These are phyloP conservation scores for Heliconius himera DNA, from an alignment of 1,140 invertebrate species.

Conservation along the genomic window DNA sequence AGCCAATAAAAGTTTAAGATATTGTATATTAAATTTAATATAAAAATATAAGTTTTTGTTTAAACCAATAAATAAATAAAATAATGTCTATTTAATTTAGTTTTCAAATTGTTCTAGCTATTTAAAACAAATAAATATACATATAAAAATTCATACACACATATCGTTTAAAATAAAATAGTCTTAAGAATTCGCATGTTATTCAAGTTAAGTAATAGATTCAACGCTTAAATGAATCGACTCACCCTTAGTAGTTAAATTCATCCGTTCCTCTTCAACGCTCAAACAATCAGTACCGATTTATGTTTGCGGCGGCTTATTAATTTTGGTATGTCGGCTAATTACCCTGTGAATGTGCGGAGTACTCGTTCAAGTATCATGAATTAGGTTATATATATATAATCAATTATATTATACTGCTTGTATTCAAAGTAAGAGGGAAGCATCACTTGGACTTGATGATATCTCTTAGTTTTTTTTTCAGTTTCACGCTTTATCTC, in stretches of 20 bases:
- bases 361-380: constrained; percentile 70
- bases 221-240: constrained; percentile 28
- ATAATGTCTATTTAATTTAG: too few relatives aligned
- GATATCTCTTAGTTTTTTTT: constrained; percentile 20
- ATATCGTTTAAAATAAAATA: not conserved
- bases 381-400: constrained; percentile 54
- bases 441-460: constrained; percentile 13
- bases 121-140: too few relatives aligned
- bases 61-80: too few relatives aligned
- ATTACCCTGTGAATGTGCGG: constrained; percentile 75
- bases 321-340: constrained; percentile 74
- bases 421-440: constrained; percentile 20
- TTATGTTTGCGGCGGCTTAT: constrained; percentile 66
- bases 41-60: too few relatives aligned
- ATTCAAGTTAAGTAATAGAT: not conserved
- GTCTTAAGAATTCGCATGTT: constrained; percentile 35
- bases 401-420: not conserved
- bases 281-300: constrained; percentile 67
- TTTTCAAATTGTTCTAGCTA: too few relatives aligned
- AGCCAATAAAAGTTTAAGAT: too few relatives aligned
- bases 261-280: constrained; percentile 75
- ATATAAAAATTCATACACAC: not conserved
- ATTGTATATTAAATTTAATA: too few relatives aligned
- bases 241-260: constrained; percentile 78
- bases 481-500: too few relatives aligned